phyloP scores from a whole-genome alignment of 2,888 invertebrate species.

The Eurois occulta region DNA sequence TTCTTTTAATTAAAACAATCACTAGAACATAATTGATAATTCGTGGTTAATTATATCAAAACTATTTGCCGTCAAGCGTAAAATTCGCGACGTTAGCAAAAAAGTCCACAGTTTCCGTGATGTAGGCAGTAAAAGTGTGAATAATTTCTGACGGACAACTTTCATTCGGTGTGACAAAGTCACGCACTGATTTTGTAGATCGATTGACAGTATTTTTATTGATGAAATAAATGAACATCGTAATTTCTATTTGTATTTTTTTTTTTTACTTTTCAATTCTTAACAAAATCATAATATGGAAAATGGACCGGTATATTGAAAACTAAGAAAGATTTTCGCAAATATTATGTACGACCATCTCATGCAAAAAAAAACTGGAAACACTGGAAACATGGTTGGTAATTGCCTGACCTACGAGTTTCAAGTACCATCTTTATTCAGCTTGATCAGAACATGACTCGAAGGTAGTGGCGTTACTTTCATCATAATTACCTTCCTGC shows the following conservation, averaged over 20 bases:
- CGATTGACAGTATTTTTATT: conserved; percentile 6
- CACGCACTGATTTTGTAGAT: conserved; percentile 44
- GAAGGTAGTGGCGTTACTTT: too few species aligned
- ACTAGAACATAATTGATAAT: conserved; percentile 14
- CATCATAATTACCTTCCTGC: too few species aligned
- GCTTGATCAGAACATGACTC: too few species aligned
- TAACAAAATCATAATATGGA: too few species aligned
- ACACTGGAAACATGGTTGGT: too few species aligned
- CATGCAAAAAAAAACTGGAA: too few species aligned
- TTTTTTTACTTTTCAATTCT: not conserved
- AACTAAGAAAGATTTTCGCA: too few species aligned
- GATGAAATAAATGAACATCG: not conserved
- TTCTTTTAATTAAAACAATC: conserved; percentile 16
- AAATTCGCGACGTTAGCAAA: conserved; percentile 31
- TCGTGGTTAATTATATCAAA: conserved; percentile 11
- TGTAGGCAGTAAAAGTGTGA: conserved; percentile 53
- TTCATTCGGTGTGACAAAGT: conserved; percentile 42
- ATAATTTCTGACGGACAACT: conserved; percentile 47
- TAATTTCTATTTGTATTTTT: not conserved
- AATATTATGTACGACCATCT: too few species aligned
- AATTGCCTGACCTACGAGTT: too few species aligned
- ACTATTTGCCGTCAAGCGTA: conserved; percentile 47
- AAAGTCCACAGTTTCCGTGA: conserved; percentile 42
- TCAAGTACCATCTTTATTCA: too few species aligned
- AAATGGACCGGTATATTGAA: too few species aligned